phyloP scores from a whole-genome alignment of 2,113 vertebrate genomes.

The Galbula dea region DNA sequence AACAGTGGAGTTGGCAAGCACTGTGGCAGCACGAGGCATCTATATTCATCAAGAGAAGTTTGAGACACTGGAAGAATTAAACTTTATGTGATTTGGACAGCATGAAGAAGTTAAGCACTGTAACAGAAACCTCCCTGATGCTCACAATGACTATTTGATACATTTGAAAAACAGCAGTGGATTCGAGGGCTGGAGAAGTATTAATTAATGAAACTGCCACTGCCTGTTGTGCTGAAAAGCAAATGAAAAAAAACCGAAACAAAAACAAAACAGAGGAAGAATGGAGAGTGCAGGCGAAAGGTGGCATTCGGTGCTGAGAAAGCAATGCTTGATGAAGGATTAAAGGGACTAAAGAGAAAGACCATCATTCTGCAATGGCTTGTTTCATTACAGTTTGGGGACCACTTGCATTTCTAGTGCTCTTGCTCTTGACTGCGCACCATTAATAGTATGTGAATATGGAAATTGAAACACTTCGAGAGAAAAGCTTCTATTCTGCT shows the following conservation, averaged over 20 bases:
- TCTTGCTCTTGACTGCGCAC: conserved; percentile 47
- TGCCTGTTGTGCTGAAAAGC: conserved; percentile 45
- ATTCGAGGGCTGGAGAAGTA: conserved; percentile 28
- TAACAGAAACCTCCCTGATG: conserved; percentile 50
- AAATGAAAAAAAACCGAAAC: neutral
- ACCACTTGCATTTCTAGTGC: conserved; percentile 33
- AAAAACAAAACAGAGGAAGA: neutral
- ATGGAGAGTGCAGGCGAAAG: neutral
- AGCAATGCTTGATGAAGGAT: conserved; percentile 54
- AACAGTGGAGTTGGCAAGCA: conserved; percentile 62
- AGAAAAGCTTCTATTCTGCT: conserved; percentile 44
- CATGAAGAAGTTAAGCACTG: conserved; percentile 61
- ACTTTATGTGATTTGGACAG: conserved; percentile 64
- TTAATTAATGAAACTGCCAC: conserved; percentile 62
- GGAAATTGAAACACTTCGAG: conserved; percentile 57
- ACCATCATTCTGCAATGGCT: conserved; percentile 17
- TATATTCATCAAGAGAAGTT: conserved; percentile 64
- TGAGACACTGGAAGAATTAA: conserved; percentile 79
- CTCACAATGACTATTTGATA: conserved; percentile 40
- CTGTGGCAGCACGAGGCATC: conserved; percentile 56
- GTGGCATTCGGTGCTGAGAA: conserved; percentile 52
- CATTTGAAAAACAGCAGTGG: conserved; percentile 31
- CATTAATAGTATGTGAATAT: conserved; percentile 50
- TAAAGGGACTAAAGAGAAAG: conserved; percentile 21
- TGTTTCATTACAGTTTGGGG: conserved; percentile 43